Conservation (phyloP, 1,140 invertebrate species). For the Drosophila pachea region DNA sequence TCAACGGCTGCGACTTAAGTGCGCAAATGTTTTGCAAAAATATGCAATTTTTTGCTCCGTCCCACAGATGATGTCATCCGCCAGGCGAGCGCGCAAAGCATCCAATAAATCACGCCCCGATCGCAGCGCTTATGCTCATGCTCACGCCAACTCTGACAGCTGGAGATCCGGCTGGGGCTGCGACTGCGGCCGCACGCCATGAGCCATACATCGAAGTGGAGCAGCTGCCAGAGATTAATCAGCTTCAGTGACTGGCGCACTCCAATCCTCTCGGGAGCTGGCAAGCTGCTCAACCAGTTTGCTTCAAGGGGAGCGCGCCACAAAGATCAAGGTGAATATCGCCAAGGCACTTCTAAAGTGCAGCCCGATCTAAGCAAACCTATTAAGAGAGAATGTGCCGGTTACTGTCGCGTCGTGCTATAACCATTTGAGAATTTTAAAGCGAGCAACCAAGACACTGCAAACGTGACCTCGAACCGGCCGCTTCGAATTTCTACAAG, state of each 20-base stretch:
- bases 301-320: no score
- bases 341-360: no score
- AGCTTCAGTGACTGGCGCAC: conserved; percentile 53
- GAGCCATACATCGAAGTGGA: conserved; percentile 46
- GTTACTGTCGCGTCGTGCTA: no score
- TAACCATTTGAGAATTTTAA: no score
- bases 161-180: conserved; percentile 17
- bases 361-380: no score
- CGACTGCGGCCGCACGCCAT: conserved; percentile 28
- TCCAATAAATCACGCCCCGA: conserved; percentile 63
- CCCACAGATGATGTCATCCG: conserved; percentile 63
- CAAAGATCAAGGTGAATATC: conserved; percentile 64
- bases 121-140: conserved; percentile 47
- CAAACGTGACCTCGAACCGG: no score
- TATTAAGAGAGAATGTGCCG: no score
- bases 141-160: conserved; percentile 30
- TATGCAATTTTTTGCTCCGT: conserved; percentile 10
- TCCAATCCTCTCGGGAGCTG: conserved; percentile 43
- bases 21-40: conserved; percentile 26
- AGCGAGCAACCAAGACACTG: no score
- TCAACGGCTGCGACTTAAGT: conserved; percentile 29
- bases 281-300: conserved; percentile 63
- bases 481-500: no score
- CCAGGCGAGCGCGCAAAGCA: conserved; percentile 28
- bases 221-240: conserved; percentile 74